Percentiles rank a stretch among this genome's conserved stretches.
phyloP scores from a whole-genome alignment of 2,113 vertebrate species.

The Cynopterus brachyotis region DNA sequence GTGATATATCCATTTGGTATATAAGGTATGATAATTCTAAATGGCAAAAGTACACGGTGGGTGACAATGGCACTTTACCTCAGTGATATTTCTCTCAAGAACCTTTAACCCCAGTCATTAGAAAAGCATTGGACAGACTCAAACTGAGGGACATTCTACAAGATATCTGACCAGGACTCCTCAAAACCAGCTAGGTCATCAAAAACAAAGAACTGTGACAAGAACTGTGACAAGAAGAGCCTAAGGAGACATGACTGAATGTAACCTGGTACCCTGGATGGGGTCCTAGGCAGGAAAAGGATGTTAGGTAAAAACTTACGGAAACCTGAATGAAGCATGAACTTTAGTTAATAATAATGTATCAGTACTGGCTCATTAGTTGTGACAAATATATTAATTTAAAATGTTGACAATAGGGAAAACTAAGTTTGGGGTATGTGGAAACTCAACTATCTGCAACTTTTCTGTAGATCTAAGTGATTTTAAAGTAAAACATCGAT shows the following conservation, averaged over 20 bases:
- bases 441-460: neutral
- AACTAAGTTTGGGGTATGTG: neutral
- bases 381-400: neutral
- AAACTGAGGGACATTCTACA: neutral
- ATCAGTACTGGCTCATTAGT: neutral
- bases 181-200: neutral
- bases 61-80: neutral
- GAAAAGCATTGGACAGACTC: neutral
- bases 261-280: neutral
- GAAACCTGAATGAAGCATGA: neutral
- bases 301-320: neutral
- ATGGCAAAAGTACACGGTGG: neutral
- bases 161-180: neutral
- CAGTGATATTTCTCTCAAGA: neutral
- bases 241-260: neutral
- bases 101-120: neutral
- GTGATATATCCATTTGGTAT: neutral
- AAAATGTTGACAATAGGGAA: neutral
- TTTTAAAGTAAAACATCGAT: neutral
- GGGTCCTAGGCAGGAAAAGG: too few relatives aligned
- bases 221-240: neutral
- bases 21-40: neutral
- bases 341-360: neutral
- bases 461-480: neutral
- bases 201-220: neutral